Evolutionary conservation across 2,888 invertebrate species (phyloP).

Genomic region (Eupsilia transversa): DNA sequence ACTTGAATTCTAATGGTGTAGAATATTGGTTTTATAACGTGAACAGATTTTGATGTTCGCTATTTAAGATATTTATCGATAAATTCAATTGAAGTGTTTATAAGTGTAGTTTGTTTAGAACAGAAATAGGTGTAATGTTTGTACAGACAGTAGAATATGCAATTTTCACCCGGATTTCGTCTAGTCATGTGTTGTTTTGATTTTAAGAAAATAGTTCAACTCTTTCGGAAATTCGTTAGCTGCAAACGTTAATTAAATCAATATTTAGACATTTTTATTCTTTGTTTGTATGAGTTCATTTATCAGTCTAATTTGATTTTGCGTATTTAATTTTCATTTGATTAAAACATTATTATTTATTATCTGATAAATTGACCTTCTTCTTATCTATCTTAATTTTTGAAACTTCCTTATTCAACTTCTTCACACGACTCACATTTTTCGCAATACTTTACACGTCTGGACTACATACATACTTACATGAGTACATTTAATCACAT

Average conservation of each 20-base stretch:
- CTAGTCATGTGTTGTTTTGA: constrained; percentile 38
- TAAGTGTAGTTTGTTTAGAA: constrained; percentile 35
- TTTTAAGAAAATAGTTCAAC: constrained; percentile 31
- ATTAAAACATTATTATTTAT: too few relatives aligned
- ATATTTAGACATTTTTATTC: constrained; percentile 2
- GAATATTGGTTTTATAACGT: constrained; percentile 43
- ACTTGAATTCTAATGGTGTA: constrained; percentile 52
- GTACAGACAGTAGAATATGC: constrained; percentile 22
- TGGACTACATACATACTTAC: constrained; percentile 44
- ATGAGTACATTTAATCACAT: constrained; percentile 48
- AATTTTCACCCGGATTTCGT: constrained; percentile 55
- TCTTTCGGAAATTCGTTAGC: constrained; percentile 1
- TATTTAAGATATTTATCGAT: constrained; percentile 58
- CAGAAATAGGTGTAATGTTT: constrained; percentile 57
- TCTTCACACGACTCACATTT: background rate
- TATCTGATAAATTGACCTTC: background rate
- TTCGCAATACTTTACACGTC: constrained; percentile 39
- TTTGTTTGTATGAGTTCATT: background rate
- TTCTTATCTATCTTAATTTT: background rate
- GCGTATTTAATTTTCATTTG: too few relatives aligned
- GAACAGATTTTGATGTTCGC: constrained; percentile 36
- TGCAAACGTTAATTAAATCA: background rate
- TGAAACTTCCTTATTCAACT: background rate
- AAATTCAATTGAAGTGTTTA: constrained; percentile 61
- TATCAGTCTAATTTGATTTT: background rate